These are phyloP conservation scores for Fistularia tabacaria DNA, from an alignment of 2,797 vertebrate species.

Conservation along the genomic window DNA sequence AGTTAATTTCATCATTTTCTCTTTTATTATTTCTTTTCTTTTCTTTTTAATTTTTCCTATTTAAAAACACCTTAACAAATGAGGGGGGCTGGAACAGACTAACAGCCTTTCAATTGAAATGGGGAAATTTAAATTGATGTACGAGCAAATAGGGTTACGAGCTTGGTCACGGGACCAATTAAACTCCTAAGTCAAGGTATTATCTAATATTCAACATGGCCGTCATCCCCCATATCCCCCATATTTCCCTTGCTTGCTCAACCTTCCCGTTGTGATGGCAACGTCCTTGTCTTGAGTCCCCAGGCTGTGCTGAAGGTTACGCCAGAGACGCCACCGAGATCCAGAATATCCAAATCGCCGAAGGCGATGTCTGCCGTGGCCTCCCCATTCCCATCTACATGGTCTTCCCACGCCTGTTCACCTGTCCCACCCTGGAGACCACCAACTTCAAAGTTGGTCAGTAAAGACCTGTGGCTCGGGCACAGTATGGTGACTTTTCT, in stretches of 20 bases:
- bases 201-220: neutral
- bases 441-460: conserved; percentile 99
- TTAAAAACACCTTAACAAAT: no score
- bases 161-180: no score
- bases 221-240: neutral
- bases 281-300: no score
- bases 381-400: conserved; percentile 91
- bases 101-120: no score
- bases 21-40: no score
- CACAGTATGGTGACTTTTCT: neutral
- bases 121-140: no score
- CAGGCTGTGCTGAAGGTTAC: conserved; percentile 96
- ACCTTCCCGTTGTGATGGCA: no score
- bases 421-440: conserved; percentile 93
- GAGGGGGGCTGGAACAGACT: no score
- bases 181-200: no score
- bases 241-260: neutral
- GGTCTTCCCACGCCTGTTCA: conserved; percentile 95
- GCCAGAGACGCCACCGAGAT: conserved; percentile 95
- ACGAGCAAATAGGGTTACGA: no score
- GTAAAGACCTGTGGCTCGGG: conserved; percentile 29
- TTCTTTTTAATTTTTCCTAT: no score
- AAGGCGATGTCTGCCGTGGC: conserved; percentile 87
- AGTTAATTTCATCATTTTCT: no score
- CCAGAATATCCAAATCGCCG: conserved; percentile 97